phyloP scores from a whole-genome alignment of 2,888 invertebrate species.

The Polymixis flavicincta region DNA sequence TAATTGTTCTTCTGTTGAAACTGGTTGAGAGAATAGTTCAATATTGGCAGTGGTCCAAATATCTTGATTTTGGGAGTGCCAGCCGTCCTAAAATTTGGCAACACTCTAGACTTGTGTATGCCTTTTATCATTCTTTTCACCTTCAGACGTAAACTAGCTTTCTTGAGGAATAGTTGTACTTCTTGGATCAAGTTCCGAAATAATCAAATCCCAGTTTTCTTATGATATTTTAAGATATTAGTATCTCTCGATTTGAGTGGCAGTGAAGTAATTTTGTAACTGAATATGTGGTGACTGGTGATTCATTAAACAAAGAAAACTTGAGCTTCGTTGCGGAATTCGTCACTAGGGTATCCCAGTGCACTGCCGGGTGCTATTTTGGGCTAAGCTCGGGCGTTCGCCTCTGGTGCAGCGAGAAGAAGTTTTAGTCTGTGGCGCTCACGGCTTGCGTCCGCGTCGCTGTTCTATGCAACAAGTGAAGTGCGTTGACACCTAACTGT shows the following conservation, averaged over 20 bases:
- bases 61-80: slow-evolving; percentile 79
- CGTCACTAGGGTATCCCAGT: slow-evolving; percentile 86
- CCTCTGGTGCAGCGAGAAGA: slow-evolving; percentile 82
- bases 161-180: slow-evolving; percentile 68
- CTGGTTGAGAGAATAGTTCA: slow-evolving; percentile 54
- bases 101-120: slow-evolving; percentile 73
- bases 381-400: slow-evolving; percentile 85
- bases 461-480: slow-evolving; percentile 84
- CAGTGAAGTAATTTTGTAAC: slow-evolving; percentile 57
- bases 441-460: slow-evolving; percentile 80
- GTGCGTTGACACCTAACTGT: slow-evolving; percentile 90
- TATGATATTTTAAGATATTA: slow-evolving; percentile 33
- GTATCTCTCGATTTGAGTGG: slow-evolving; percentile 18
- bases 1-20: slow-evolving; percentile 58
- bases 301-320: slow-evolving; percentile 79
- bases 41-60: slow-evolving; percentile 82
- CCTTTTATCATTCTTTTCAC: slow-evolving; percentile 83
- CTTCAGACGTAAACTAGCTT: slow-evolving; percentile 80
- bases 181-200: slow-evolving; percentile 18
- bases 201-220: slow-evolving; percentile 9
- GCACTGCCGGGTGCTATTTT: slow-evolving; percentile 90
- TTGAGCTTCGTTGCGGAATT: slow-evolving; percentile 76
- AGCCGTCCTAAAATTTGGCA: slow-evolving; percentile 85
- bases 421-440: slow-evolving; percentile 83
- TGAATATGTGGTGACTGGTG: slow-evolving; percentile 68